Base-by-base conservation (phyloP, 1,140 invertebrate species). In the Drosophila tristis region DNA sequence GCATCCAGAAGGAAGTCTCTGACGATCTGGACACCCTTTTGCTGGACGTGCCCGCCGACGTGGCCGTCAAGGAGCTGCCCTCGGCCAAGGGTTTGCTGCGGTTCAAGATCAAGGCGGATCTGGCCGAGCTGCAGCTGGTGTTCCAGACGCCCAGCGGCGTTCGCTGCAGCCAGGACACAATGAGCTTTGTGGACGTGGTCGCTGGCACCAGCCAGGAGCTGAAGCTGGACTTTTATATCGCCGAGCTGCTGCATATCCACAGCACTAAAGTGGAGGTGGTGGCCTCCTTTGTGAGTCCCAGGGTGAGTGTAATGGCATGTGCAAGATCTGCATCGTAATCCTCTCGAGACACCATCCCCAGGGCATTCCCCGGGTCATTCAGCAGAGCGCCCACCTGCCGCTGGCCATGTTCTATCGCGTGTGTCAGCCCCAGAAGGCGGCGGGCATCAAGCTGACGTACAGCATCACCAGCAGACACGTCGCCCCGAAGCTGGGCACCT, bases 381-480 rank as follows among this genome's bases (percentile, higher is more conserved):
- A 80, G 26, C 80, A 91, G 44, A 68, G 47, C 9, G 80, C 79
- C 0, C 48, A 82, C 26, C 57, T 92, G 39, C 91, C 91, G 0
- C 51, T 92, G 5, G 75, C 62, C 51, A 91, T 91, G 89, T 87
- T 92, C 58, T 92, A 80, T 71, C 87, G 79, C 45, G 49, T 35
- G 9, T 72, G 60, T 9, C 74, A 73, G 51, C 81, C 91, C 0
- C 91, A 92, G 48, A 92, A 92, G 53, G 79, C 90, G 5, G 91
- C 84, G 0, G 64, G 71, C 0, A 90, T 92, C 11, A 92, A 92
- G 73, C 42, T 92, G 2, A 92, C 91, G 5, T 85, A 91, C 53
- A 85, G 72, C 51, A 80, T 91, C 5, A 86, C 67, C 31, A 78
- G 80, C n/a, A 78, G 74, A 2, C 71, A 85, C 57, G 67, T 81